phyloP scores from a whole-genome alignment of 2,113 vertebrate species.

The Tylochromis polylepis region DNA sequence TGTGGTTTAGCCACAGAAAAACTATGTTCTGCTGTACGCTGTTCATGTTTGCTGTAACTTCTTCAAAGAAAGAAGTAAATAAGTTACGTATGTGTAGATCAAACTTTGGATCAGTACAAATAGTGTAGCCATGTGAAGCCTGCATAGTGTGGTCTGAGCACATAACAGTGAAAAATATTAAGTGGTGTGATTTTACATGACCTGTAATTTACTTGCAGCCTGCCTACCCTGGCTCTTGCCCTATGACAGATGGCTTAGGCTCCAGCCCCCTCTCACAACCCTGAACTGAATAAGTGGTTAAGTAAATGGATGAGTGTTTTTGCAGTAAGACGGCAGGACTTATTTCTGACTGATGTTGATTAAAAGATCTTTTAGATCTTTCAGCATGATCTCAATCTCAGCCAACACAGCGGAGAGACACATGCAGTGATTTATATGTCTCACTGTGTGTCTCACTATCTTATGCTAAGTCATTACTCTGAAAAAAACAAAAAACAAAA shows the following conservation, averaged over 20 bases:
- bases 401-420: not conserved
- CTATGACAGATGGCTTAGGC: not conserved
- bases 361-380: not conserved
- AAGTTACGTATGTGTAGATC: not conserved
- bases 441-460: constrained; percentile 2
- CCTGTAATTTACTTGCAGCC: not conserved
- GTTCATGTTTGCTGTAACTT: not conserved
- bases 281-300: not conserved
- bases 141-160: not conserved
- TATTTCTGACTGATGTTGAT: not conserved
- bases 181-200: not conserved
- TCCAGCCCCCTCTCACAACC: not conserved
- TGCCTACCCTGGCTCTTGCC: not conserved
- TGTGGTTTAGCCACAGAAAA: not conserved
- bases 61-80: not conserved
- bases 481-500: not conserved
- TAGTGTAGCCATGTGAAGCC: not conserved
- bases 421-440: constrained; percentile 1
- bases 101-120: not conserved
- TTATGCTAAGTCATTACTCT: constrained; percentile 21
- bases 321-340: not conserved
- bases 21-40: not conserved
- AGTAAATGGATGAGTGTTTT: not conserved
- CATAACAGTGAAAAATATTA: not conserved
- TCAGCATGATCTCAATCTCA: not conserved